phyloP scores from a whole-genome alignment of 2,113 vertebrate species.

The Dolichotis patagonum region DNA sequence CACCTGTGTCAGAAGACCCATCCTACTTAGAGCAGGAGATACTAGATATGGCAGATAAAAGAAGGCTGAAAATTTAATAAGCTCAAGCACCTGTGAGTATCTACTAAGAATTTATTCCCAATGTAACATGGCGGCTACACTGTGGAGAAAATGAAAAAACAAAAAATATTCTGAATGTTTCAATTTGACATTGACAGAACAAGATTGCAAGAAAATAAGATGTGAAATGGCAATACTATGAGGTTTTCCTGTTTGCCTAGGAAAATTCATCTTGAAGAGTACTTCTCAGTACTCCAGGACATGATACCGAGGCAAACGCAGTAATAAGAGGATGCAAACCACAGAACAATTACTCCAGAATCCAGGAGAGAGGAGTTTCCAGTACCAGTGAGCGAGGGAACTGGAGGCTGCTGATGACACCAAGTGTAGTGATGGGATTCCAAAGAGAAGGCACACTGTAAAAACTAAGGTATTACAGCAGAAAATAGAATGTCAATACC shows the following conservation, averaged over 20 bases:
- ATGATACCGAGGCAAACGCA: neutral
- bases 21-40: neutral
- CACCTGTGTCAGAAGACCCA: neutral
- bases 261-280: neutral
- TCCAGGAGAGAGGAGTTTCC: neutral
- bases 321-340: neutral
- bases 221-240: neutral
- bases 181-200: neutral
- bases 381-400: neutral
- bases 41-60: neutral
- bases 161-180: neutral
- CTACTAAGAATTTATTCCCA: neutral
- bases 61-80: neutral
- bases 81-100: neutral
- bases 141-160: neutral
- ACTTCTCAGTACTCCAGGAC: neutral
- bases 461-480: neutral
- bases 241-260: neutral
- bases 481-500: neutral
- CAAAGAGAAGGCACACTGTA: neutral
- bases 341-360: neutral
- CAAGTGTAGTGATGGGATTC: neutral
- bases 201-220: neutral
- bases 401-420: too few relatives aligned
- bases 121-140: neutral